A percentile compares a stretch with the other conserved stretches of the same genome.
Conservation (phyloP, 2,113 vertebrate genomes). For the Boulengeromyrus knoepffleri region DNA sequence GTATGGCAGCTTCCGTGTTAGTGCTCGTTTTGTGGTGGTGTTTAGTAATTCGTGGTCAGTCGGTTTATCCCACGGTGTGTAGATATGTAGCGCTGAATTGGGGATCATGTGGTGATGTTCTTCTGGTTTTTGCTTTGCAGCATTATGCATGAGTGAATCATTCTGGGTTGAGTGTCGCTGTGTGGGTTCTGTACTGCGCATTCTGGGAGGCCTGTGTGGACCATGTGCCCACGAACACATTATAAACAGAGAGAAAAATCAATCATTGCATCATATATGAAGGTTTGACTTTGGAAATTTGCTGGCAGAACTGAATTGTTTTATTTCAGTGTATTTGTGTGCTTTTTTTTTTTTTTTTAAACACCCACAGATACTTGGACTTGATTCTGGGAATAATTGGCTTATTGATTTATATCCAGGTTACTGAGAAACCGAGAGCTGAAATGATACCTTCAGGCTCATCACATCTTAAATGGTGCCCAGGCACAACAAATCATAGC, state of each 20-base stretch:
- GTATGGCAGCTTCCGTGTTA: background rate
- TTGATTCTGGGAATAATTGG: background rate
- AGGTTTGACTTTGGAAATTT: background rate
- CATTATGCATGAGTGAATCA: background rate
- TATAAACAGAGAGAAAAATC: background rate
- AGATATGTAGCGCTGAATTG: background rate
- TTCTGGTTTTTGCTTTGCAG: background rate
- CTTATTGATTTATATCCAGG: slow-evolving; percentile 3
- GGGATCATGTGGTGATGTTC: background rate
- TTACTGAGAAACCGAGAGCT: background rate
- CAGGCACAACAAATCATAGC: background rate
- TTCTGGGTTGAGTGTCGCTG: background rate
- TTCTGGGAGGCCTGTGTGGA: background rate
- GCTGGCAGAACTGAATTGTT: background rate
- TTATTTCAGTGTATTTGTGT: background rate
- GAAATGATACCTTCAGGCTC: slow-evolving; percentile 3
- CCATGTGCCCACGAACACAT: background rate
- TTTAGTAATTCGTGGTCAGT: background rate
- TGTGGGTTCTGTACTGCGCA: background rate
- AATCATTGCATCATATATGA: background rate
- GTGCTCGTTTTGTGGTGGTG: background rate
- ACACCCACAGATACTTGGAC: background rate
- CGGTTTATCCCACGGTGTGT: background rate
- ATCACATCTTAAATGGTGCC: background rate
- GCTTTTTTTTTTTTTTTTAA: background rate